phyloP scores from a whole-genome alignment of 2,888 invertebrate species.

The Amaurobius ferox region DNA sequence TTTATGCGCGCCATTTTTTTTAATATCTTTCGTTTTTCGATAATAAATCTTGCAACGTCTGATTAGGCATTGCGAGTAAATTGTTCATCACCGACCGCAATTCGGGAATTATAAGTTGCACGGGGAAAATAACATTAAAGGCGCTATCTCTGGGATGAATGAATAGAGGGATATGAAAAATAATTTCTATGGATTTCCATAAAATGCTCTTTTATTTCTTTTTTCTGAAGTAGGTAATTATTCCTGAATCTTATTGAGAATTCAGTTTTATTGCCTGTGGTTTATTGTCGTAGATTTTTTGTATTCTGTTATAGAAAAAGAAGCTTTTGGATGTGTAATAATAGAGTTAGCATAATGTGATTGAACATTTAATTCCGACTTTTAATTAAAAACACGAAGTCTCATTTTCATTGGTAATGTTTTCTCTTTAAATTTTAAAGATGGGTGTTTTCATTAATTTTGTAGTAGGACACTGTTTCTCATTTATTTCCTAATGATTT shows the following conservation, averaged over 20 bases:
- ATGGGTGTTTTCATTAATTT: background rate
- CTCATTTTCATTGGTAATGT: background rate
- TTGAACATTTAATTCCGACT: background rate
- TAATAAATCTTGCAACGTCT: conserved; percentile 67
- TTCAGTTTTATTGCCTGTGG: background rate
- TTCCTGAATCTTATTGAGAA: background rate
- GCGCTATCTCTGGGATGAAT: conserved; percentile 35
- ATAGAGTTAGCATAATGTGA: background rate
- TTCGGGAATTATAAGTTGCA: conserved; percentile 49
- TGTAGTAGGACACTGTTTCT: background rate
- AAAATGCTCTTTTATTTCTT: background rate
- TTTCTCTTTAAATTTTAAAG: background rate
- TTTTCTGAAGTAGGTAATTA: conserved; percentile 1
- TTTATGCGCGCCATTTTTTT: conserved; percentile 15
- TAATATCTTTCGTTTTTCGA: conserved; percentile 5
- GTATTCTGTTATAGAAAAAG: background rate
- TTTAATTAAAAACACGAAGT: background rate
- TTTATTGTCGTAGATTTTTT: background rate
- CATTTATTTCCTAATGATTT: background rate
- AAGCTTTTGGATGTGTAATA: background rate
- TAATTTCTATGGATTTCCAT: conserved; percentile 7
- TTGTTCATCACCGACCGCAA: conserved; percentile 57
- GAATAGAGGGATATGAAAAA: conserved; percentile 8
- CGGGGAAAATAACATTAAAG: conserved; percentile 54
- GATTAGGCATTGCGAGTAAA: conserved; percentile 65